Evolutionary conservation across 2,113 vertebrate species (phyloP).

Genomic region (Cygnus atratus): DNA sequence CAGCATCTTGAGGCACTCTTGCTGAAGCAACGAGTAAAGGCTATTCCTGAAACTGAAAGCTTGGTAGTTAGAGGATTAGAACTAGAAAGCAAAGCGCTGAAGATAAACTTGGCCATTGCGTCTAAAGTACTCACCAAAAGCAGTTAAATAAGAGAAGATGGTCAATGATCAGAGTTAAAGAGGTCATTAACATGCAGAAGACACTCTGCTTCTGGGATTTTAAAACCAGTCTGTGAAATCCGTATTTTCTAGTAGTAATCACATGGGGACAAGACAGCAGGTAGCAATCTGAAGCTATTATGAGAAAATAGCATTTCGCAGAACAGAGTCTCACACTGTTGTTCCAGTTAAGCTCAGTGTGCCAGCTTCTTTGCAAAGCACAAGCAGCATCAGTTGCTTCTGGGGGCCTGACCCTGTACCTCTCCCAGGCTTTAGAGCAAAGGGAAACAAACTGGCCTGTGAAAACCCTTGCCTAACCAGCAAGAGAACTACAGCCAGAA

Average conservation of each 20-base stretch:
- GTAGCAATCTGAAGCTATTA: background rate
- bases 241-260: background rate
- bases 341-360: background rate
- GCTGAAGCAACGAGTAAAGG: background rate
- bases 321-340: background rate
- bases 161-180: background rate
- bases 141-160: background rate
- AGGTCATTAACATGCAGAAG: background rate
- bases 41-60: background rate
- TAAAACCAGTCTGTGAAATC: background rate
- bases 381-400: background rate
- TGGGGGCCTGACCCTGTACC: background rate
- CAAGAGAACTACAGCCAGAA: background rate
- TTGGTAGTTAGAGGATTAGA: background rate
- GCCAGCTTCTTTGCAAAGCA: background rate
- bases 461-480: background rate
- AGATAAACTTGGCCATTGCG: background rate
- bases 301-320: background rate
- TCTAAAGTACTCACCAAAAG: background rate
- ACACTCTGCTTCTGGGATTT: background rate
- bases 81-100: background rate
- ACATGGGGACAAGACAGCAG: background rate
- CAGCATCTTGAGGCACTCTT: background rate
- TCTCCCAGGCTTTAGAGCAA: background rate
- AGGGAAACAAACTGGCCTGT: background rate